Evolutionary conservation across 2,113 vertebrate species (phyloP).

Genomic region (Lophochroa leadbeateri): DNA sequence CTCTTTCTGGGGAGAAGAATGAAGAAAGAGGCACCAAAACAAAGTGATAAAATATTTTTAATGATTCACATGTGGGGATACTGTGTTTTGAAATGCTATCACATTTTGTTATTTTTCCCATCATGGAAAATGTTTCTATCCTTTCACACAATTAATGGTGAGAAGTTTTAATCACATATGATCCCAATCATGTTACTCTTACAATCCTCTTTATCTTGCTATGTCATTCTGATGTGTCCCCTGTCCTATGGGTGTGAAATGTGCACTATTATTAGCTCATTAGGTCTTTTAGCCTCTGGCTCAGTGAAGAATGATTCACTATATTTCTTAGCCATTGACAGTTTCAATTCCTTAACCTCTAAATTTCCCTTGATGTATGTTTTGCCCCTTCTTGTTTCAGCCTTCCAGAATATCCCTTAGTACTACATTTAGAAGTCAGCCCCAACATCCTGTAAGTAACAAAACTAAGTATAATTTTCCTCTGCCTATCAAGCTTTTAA

Average conservation of each 20-base stretch:
- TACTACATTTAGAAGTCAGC: neutral
- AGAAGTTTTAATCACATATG: slow-evolving; percentile 11
- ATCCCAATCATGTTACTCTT: neutral
- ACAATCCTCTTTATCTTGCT: slow-evolving; percentile 31
- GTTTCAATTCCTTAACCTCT: slow-evolving; percentile 57
- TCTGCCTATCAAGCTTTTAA: neutral
- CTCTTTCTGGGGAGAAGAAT: neutral
- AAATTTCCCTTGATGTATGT: slow-evolving; percentile 44
- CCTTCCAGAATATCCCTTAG: neutral
- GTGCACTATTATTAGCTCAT: slow-evolving; percentile 46
- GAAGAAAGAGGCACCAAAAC: neutral
- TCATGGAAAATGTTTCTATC: neutral
- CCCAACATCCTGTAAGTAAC: neutral
- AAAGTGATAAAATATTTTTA: neutral
- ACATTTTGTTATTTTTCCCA: neutral
- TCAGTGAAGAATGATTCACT: slow-evolving; percentile 48
- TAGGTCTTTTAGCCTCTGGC: slow-evolving; percentile 48
- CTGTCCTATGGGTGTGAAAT: neutral
- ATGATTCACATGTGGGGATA: accelerated
- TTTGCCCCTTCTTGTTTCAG: slow-evolving; percentile 14
- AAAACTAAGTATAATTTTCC: slow-evolving; percentile 5
- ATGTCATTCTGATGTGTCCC: neutral
- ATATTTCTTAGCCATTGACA: slow-evolving; percentile 44
- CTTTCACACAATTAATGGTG: neutral
- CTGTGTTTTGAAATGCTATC: neutral